phyloP scores from a whole-genome alignment of 2,797 vertebrate genomes.

The Carduelis carduelis region DNA sequence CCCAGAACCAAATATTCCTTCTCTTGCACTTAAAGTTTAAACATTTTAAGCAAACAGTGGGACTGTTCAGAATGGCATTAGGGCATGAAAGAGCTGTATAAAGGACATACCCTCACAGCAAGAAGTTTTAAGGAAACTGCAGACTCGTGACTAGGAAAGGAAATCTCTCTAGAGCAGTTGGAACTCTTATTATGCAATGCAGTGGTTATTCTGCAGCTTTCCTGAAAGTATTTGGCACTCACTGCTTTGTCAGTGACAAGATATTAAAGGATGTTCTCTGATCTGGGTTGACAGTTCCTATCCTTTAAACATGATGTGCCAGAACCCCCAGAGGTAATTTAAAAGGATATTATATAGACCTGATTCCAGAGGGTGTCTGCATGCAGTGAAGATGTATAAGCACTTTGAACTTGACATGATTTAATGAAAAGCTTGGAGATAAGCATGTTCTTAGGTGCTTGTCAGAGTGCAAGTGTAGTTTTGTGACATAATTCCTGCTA shows the following conservation, averaged over 20 bases:
- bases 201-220: background rate
- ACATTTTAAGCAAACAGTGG: background rate
- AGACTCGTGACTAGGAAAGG: background rate
- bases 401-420: slow-evolving; percentile 30
- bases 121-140: background rate
- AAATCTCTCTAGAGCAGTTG: background rate
- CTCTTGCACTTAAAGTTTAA: background rate
- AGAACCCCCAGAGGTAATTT: slow-evolving; percentile 1
- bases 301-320: background rate
- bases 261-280: slow-evolving; percentile 12
- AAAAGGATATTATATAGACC: background rate
- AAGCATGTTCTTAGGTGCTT: background rate
- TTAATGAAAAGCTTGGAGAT: slow-evolving; percentile 24
- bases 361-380: background rate
- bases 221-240: background rate
- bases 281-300: background rate
- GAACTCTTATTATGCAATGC: background rate
- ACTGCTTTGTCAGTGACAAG: background rate
- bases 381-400: background rate
- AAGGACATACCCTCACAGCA: background rate
- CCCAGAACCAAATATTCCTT: background rate
- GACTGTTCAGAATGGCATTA: background rate
- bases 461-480: background rate
- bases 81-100: background rate
- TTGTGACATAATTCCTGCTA: background rate